Percentiles rank a stretch among this genome's conserved stretches.
Conservation (phyloP, 1,140 invertebrate genomes). For the Ips typographus region DNA sequence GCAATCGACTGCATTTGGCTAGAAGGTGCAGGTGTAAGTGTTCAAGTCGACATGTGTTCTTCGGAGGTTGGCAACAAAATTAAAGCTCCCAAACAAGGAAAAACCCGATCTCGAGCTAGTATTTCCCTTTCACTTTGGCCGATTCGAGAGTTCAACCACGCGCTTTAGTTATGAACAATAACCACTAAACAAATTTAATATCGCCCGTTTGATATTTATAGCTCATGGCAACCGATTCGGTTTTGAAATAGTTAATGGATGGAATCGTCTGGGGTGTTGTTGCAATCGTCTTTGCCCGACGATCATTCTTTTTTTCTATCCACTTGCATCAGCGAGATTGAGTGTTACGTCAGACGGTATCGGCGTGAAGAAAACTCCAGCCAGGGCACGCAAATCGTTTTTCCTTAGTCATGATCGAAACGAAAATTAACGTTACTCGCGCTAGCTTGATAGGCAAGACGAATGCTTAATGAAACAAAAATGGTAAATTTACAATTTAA, state of each 20-base stretch:
- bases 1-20: neutral
- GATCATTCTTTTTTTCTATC: too few species aligned
- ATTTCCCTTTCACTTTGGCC: slow-evolving; percentile 15
- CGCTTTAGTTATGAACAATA: slow-evolving; percentile 15
- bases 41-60: slow-evolving; percentile 15
- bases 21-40: slow-evolving; percentile 8
- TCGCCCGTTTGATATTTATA: slow-evolving; percentile 12
- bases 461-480: slow-evolving; percentile 10
- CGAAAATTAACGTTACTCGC: neutral
- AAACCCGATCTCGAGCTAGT: slow-evolving; percentile 6
- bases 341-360: too few species aligned
- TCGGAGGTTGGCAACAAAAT: slow-evolving; percentile 21
- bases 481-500: slow-evolving; percentile 10
- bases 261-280: too few species aligned
- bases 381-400: neutral
- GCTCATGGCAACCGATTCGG: neutral
- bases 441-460: slow-evolving; percentile 1
- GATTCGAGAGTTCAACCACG: slow-evolving; percentile 9
- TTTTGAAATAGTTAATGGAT: slow-evolving; percentile 5
- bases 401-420: neutral
- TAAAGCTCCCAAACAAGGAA: slow-evolving; percentile 20
- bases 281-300: too few species aligned
- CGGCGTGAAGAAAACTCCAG: too few species aligned
- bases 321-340: too few species aligned
- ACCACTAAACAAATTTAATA: slow-evolving; percentile 9